These are phyloP conservation scores for Atherix ibis DNA, from an alignment of 2,888 invertebrate species.

Conservation along the genomic window DNA sequence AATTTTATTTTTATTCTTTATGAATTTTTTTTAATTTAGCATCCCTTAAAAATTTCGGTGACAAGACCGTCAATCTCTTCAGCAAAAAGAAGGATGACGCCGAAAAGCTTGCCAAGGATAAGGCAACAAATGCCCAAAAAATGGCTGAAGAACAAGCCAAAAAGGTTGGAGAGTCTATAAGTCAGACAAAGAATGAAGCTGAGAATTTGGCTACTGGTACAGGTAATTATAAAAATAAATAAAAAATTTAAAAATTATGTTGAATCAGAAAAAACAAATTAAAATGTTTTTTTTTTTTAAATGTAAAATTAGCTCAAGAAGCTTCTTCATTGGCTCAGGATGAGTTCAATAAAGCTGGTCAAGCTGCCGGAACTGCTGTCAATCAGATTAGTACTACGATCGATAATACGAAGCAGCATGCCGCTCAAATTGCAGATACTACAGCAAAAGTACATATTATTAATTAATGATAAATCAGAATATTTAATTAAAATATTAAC, in stretches of 20 bases:
- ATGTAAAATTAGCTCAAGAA: conserved; percentile 26
- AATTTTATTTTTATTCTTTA: too few relatives aligned
- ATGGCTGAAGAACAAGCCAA: conserved; percentile 46
- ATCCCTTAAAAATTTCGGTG: conserved; percentile 54
- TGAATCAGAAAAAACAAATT: conserved; percentile 1
- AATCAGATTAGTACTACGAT: conserved; percentile 20
- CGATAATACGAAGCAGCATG: conserved; percentile 26
- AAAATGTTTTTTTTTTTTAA: neutral
- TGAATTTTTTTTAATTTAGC: conserved; percentile 35
- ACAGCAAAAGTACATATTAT: conserved; percentile 14
- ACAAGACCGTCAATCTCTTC: conserved; percentile 54
- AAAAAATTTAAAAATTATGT: neutral
- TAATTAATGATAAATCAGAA: neutral
- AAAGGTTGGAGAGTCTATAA: conserved; percentile 43
- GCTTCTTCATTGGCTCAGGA: conserved; percentile 28
- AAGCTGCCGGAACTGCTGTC: conserved; percentile 25
- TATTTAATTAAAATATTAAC: neutral
- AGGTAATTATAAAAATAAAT: conserved; percentile 17
- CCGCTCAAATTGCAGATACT: conserved; percentile 25
- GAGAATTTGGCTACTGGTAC: conserved; percentile 37
- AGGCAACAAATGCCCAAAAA: conserved; percentile 42
- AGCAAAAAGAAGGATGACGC: conserved; percentile 57
- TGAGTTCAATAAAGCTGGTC: conserved; percentile 27
- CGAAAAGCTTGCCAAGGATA: conserved; percentile 45
- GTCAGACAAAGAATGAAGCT: conserved; percentile 39